Conservation (phyloP, 2,113 vertebrate species). For the Sitta europaea region DNA sequence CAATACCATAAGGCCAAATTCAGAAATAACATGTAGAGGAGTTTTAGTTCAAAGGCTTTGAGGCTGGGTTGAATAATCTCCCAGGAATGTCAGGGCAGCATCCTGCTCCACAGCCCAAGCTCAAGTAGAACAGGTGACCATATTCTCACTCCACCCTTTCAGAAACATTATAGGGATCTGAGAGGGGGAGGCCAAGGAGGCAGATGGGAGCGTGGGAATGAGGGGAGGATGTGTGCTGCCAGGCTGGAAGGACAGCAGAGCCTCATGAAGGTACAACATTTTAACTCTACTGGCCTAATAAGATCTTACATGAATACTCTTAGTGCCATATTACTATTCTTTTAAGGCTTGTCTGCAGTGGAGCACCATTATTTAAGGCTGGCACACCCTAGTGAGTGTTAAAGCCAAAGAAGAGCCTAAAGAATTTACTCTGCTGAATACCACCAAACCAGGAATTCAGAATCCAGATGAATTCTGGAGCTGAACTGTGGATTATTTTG, state of each 20-base stretch:
- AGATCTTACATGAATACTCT: neutral
- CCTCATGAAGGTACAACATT: neutral
- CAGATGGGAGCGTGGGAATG: neutral
- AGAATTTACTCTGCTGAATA: neutral
- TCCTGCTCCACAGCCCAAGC: neutral
- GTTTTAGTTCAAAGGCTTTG: constrained; percentile 22
- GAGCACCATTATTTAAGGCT: neutral
- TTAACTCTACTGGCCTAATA: neutral
- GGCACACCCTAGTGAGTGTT: neutral
- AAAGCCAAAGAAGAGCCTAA: neutral
- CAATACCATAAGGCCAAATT: neutral
- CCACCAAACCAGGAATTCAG: neutral
- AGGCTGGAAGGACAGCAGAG: neutral
- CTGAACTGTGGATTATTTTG: neutral
- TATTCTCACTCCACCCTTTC: neutral
- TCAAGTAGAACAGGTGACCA: neutral
- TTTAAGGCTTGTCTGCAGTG: neutral
- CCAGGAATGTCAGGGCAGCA: neutral
- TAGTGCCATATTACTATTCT: neutral
- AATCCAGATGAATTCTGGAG: neutral
- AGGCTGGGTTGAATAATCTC: neutral
- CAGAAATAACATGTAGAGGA: neutral
- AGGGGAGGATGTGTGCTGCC: neutral
- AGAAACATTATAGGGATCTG: accelerated
- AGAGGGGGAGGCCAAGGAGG: neutral